Evolutionary conservation across 2,797 vertebrate genomes (phyloP).

Genomic region (Coregonus ussuriensis): DNA sequence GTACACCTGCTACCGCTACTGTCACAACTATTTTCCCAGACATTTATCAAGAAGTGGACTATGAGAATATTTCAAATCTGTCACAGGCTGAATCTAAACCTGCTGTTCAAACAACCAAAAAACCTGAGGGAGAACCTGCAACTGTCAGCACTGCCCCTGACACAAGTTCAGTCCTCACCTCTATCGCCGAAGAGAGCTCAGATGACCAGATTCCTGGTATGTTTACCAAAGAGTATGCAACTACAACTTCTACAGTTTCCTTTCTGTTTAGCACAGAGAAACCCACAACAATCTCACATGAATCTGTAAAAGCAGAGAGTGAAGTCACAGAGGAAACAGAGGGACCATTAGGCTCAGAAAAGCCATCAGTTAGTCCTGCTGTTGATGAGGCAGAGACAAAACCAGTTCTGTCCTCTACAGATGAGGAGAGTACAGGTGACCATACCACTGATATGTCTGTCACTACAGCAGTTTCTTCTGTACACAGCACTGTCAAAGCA

Average conservation of each 20-base stretch:
- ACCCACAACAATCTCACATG: not conserved
- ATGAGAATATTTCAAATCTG: too few species aligned
- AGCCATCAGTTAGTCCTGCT: not conserved
- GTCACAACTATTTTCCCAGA: too few species aligned
- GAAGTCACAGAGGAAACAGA: slow-evolving; percentile 1
- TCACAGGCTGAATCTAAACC: not conserved
- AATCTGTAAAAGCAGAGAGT: not conserved
- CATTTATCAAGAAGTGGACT: too few species aligned
- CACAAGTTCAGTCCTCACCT: not conserved
- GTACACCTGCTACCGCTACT: too few species aligned
- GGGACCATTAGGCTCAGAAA: not conserved
- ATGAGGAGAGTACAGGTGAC: not conserved
- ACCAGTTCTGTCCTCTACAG: not conserved
- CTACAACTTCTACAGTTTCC: not conserved
- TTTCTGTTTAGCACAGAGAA: not conserved
- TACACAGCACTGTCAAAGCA: not conserved
- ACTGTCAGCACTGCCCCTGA: not conserved
- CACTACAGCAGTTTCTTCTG: not conserved
- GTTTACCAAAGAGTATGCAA: not conserved
- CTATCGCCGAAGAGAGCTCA: not conserved
- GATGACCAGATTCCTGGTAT: not conserved
- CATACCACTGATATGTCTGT: not conserved
- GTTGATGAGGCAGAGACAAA: not conserved
- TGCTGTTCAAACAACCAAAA: not conserved
- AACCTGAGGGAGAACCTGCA: slow-evolving; percentile 4